Evolutionary conservation across 2,888 invertebrate genomes (phyloP), one percentile per base, ranked within the genome.

Genomic region (Himalopsyche tibetana): DNA sequence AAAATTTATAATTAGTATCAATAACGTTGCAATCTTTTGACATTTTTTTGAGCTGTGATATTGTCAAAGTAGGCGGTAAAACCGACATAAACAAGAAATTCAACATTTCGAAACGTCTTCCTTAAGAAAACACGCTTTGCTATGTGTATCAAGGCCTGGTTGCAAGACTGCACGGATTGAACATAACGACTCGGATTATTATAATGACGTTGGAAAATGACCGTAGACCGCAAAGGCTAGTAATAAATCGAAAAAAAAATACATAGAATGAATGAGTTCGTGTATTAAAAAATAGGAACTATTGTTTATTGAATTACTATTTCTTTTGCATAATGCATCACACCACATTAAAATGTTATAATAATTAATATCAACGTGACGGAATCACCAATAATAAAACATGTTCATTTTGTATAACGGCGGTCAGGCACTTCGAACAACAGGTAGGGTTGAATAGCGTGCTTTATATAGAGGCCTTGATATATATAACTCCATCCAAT

Each of bases 41-140:
- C 63, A 63, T 63, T 63, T 63, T n/a, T 63, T 63, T 19, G 19
- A 63, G 63, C 28, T 63, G 63, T 19, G 63, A 63, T 63, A 63
- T n/a, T 63, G 63, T 63, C 63, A 63, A n/a, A 63, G 63, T 63
- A 63, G 63, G 63, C 19, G 63, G 63, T 19, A 19, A 63, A 63
- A 63, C 63, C 63, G 63, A 63, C 63, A 63, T 63, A 63, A 63
- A 63, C 63, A 63, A 63, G 63, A 63, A 63, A 63, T 63, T 19
- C 63, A 28, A 63, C 63, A 63, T 63, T 63, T 63, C 63, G 63
- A 63, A 63, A 63, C 63, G 63, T 63, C 63, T 63, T 63, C 63
- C 63, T 63, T 63, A 63, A 63, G 63, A 63, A 63, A 63, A 63
- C 63, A 63, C 63, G 63, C 63, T 63, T 28, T 11, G 63, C 63